These are phyloP conservation scores for Leucopternis melanops DNA, from an alignment of 2,113 vertebrate genomes.

Conservation along the genomic window DNA sequence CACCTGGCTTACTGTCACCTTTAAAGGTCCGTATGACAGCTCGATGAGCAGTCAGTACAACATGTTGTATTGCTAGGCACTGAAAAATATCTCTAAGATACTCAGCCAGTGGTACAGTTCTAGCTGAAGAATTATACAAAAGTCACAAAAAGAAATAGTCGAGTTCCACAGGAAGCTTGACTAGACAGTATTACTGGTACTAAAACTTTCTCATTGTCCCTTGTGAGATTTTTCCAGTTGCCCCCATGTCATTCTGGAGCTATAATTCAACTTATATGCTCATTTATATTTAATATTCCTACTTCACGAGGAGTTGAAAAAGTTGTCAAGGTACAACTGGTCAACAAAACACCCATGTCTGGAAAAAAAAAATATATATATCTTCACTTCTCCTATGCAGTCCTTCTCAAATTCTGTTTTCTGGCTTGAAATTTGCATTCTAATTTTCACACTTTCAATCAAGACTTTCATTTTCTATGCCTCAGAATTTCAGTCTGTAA, in stretches of 20 bases:
- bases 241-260: too few species aligned
- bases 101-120: neutral
- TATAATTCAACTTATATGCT: too few species aligned
- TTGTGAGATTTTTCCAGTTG: neutral
- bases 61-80: neutral
- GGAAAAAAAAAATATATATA: too few species aligned
- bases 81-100: neutral
- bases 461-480: neutral
- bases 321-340: too few species aligned
- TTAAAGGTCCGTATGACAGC: neutral
- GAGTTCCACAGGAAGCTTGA: neutral
- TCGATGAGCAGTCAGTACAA: neutral
- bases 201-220: neutral
- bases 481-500: neutral
- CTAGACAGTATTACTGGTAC: neutral
- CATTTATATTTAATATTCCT: too few species aligned
- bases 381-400: neutral
- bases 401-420: neutral
- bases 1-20: neutral
- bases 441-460: neutral
- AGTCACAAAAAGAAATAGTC: neutral
- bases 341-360: too few species aligned
- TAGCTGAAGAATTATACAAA: neutral
- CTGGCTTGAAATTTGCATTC: neutral
- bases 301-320: too few species aligned